Percentiles rank a stretch among this genome's conserved stretches.
phyloP scores from a whole-genome alignment of 2,888 invertebrate species.

The Eupithecia insigniata region DNA sequence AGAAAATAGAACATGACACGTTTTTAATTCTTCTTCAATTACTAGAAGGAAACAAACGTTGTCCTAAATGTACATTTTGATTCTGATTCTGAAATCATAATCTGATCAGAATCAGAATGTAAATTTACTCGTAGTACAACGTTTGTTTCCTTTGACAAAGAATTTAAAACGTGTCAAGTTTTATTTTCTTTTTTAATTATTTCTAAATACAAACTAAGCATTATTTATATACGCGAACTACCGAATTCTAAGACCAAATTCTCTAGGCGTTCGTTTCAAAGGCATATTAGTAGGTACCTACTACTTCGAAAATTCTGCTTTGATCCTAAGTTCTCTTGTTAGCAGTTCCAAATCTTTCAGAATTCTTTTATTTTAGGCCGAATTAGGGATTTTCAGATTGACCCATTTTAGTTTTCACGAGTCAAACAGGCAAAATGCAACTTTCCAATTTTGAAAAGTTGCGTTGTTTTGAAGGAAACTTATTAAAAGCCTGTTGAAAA shows the following conservation, averaged over 20 bases:
- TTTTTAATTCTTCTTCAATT: too few relatives aligned
- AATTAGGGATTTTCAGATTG: background rate
- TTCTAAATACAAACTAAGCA: too few relatives aligned
- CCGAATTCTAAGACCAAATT: background rate
- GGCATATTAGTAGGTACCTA: background rate
- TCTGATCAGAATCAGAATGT: too few relatives aligned
- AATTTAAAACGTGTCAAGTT: too few relatives aligned
- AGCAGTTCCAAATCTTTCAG: background rate
- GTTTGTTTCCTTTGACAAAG: too few relatives aligned
- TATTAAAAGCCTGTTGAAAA: background rate
- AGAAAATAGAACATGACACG: too few relatives aligned
- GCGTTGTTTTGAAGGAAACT: constrained; percentile 2
- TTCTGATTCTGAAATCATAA: too few relatives aligned
- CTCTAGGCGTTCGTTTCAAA: background rate
- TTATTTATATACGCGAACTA: too few relatives aligned
- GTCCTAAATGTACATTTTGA: too few relatives aligned
- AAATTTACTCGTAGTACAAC: too few relatives aligned
- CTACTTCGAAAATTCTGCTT: background rate
- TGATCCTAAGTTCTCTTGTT: constrained; percentile 6
- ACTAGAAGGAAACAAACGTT: too few relatives aligned
- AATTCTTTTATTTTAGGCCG: background rate
- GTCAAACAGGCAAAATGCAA: background rate
- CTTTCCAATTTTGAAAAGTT: background rate
- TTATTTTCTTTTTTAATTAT: too few relatives aligned
- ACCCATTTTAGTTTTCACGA: background rate